These are phyloP conservation scores for Chromis chromis DNA, from an alignment of 2,797 vertebrate genomes.

Conservation along the genomic window DNA sequence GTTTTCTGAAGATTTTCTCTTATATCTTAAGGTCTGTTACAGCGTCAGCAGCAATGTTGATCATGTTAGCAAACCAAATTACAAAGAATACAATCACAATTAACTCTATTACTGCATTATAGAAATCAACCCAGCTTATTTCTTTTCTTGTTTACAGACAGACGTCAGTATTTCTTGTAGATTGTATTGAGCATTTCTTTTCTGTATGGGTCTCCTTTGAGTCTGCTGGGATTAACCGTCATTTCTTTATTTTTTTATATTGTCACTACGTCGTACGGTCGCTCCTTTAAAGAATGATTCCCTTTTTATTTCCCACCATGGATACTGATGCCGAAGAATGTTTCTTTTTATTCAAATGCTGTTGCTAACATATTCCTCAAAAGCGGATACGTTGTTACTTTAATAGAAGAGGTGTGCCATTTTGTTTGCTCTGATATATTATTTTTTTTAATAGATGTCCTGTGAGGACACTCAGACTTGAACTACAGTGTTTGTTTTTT, in stretches of 20 bases:
- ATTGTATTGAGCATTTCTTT: conserved; percentile 48
- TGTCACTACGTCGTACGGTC: conserved; percentile 42
- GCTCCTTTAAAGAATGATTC: conserved; percentile 21
- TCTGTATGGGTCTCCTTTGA: conserved; percentile 47
- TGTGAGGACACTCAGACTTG: conserved; percentile 53
- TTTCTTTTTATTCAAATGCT: conserved; percentile 64
- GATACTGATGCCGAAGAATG: conserved; percentile 62
- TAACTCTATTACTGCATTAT: conserved; percentile 20
- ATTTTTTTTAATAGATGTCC: conserved; percentile 21
- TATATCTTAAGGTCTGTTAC: conserved; percentile 39
- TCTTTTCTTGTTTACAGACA: conserved; percentile 65
- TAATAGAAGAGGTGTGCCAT: conserved; percentile 47
- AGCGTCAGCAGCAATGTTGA: conserved; percentile 28
- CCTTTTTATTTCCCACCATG: conserved; percentile 23
- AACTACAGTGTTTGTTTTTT: conserved; percentile 35
- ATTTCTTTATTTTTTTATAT: conserved; percentile 1
- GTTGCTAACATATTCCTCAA: conserved; percentile 52
- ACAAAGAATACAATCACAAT: conserved; percentile 15
- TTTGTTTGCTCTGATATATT: conserved; percentile 40
- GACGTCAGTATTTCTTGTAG: conserved; percentile 65
- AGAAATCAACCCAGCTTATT: conserved; percentile 37
- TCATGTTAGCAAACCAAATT: conserved; percentile 36
- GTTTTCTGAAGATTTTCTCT: background rate
- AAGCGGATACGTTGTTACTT: conserved; percentile 60
- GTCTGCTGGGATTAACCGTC: conserved; percentile 31